These are phyloP conservation scores for Embiotoca jacksoni DNA, from an alignment of 2,113 vertebrate genomes.

Conservation along the genomic window DNA sequence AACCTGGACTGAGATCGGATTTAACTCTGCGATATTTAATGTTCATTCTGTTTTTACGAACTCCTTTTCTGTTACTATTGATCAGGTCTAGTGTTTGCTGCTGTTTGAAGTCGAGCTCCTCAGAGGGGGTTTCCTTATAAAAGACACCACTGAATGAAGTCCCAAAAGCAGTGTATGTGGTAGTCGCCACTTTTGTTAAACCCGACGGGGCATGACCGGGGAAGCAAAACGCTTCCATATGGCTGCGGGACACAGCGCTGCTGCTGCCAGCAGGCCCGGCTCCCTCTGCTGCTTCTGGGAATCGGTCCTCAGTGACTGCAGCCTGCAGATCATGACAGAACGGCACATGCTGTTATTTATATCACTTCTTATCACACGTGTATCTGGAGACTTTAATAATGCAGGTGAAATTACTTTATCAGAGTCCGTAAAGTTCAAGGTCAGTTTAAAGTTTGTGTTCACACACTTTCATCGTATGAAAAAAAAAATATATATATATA, in stretches of 20 bases:
- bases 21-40: slow-evolving; percentile 14
- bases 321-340: slow-evolving; percentile 47
- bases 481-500: no score
- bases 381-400: slow-evolving; percentile 11
- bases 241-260: slow-evolving; percentile 70
- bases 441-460: no score
- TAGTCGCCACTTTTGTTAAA: slow-evolving; percentile 80
- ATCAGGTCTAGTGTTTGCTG: slow-evolving; percentile 35
- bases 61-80: slow-evolving; percentile 45
- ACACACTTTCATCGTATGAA: no score
- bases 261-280: slow-evolving; percentile 70
- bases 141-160: slow-evolving; percentile 68
- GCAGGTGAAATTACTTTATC: slow-evolving; percentile 11
- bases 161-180: slow-evolving; percentile 70
- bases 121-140: slow-evolving; percentile 51
- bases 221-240: slow-evolving; percentile 82
- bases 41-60: slow-evolving; percentile 32
- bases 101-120: slow-evolving; percentile 61
- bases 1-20: not conserved
- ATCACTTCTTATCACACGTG: slow-evolving; percentile 52
- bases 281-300: slow-evolving; percentile 61
- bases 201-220: slow-evolving; percentile 75
- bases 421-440: not conserved
- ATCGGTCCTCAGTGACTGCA: slow-evolving; percentile 54
- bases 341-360: slow-evolving; percentile 56